Conservation (phyloP, 2,113 vertebrate species). For the Arizona elegans region DNA sequence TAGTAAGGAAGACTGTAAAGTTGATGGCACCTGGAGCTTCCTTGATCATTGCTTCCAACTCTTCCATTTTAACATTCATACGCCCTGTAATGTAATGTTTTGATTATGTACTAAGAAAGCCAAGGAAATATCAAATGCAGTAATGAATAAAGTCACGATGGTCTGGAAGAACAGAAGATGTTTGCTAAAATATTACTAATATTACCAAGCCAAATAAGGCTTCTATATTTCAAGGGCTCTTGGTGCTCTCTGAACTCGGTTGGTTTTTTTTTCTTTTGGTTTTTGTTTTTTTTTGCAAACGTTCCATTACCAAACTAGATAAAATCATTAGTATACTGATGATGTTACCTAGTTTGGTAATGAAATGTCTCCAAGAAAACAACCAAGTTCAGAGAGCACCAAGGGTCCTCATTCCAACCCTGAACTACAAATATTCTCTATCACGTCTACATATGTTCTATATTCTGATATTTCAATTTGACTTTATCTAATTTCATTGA, state of each 20-base stretch:
- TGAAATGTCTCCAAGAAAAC: neutral
- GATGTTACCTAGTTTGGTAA: neutral
- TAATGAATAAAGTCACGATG: neutral
- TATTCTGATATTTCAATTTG: neutral
- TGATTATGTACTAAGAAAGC: constrained; percentile 57
- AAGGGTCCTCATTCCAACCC: neutral
- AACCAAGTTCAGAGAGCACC: neutral
- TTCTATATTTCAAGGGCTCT: no score
- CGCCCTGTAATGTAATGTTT: constrained; percentile 71
- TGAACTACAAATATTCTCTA: neutral
- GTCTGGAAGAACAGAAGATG: neutral
- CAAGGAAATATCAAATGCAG: neutral
- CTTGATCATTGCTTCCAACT: constrained; percentile 87
- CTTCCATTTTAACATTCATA: constrained; percentile 86
- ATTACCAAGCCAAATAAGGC: neutral
- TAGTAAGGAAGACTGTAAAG: constrained; percentile 87
- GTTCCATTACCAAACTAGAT: no score
- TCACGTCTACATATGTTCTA: neutral
- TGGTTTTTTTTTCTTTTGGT: no score
- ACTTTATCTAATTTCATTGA: neutral
- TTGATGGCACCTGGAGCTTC: constrained; percentile 86
- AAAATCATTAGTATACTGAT: neutral
- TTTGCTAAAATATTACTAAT: neutral
- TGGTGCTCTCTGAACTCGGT: no score
- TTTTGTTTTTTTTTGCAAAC: no score